Evolutionary conservation across 2,113 vertebrate species (phyloP).

Genomic region (Pelecanoides urinatrix): DNA sequence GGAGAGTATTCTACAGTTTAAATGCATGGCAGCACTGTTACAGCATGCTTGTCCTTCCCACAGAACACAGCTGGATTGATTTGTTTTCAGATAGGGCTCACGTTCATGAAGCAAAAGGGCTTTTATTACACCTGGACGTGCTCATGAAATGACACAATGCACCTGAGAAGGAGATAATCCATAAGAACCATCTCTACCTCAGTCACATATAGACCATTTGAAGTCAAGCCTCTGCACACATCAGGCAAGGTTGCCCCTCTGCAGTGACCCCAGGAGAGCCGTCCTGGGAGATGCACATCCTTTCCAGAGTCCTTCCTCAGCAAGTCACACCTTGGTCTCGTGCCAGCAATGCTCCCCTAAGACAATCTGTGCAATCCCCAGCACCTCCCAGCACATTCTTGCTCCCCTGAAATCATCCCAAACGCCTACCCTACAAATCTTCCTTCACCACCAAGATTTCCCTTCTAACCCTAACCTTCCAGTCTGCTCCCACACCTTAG

Average conservation of each 20-base stretch:
- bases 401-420: neutral
- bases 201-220: neutral
- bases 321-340: neutral
- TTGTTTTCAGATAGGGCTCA: neutral
- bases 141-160: neutral
- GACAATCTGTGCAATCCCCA: neutral
- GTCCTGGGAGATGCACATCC: neutral
- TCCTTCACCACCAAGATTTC: neutral
- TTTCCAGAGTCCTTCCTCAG: neutral
- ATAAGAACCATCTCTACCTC: neutral
- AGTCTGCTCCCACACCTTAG: neutral
- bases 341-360: neutral
- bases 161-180: neutral
- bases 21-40: neutral
- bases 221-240: neutral
- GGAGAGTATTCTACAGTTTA: neutral
- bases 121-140: neutral
- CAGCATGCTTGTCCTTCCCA: neutral
- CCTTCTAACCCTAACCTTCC: neutral
- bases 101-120: neutral
- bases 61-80: neutral
- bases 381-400: neutral
- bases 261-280: neutral
- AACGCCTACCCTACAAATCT: neutral
- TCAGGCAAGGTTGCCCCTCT: neutral